Evolutionary conservation across 2,113 vertebrate genomes (phyloP), one percentile per base, ranked within the genome.

Genomic region (Cricetomys ansorgei): DNA sequence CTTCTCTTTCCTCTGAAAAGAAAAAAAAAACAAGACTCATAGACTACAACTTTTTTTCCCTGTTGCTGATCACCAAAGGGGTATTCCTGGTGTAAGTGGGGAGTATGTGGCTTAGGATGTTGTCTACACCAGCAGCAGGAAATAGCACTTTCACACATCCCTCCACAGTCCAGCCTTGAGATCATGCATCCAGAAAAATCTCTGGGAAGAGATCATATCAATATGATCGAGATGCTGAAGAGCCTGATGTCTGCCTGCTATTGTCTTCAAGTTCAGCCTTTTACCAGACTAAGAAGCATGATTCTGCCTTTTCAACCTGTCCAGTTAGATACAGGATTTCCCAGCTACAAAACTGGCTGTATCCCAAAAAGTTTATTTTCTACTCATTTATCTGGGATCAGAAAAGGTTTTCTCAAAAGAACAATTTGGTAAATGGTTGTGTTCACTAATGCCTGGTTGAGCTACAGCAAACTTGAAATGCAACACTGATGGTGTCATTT

Each of bases 1-100:
- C 16, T 96, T 97, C 94, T 95, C 89, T 89, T 97, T 94, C 81
- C 94, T 96, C 88, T 96, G 79, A 67, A 90, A 97, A 95, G 21
- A 23, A n/a, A 73, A 43, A 4, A 19, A 81, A 59, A 25, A n/a
- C 4, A 5, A 29, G 31, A 19, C 15, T 97, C 88, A 57, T 69
- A 69, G 85, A 83, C 88, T 88, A 77, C 67, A 91, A 91, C 70
- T 85, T 93, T 90, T 90, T 86, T 79, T 29, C 92, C 70, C 87
- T 72, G 90, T 62, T 90, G 75, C 64, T 89, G n/a, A 80, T 89
- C 50, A 53, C 81, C 70, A 65, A 69, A 93, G 90, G 43, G 72
- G 17, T 62, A 77, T 92, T 67, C 73, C 64, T 90, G 67, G 86
- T 13, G 40, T 48, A 77, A 34, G 57, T 25, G 1, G 72, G 29